A percentile compares a stretch with the other conserved stretches of the same genome.
phyloP scores from a whole-genome alignment of 2,797 vertebrate species.

The Gymnoscopelus braueri region DNA sequence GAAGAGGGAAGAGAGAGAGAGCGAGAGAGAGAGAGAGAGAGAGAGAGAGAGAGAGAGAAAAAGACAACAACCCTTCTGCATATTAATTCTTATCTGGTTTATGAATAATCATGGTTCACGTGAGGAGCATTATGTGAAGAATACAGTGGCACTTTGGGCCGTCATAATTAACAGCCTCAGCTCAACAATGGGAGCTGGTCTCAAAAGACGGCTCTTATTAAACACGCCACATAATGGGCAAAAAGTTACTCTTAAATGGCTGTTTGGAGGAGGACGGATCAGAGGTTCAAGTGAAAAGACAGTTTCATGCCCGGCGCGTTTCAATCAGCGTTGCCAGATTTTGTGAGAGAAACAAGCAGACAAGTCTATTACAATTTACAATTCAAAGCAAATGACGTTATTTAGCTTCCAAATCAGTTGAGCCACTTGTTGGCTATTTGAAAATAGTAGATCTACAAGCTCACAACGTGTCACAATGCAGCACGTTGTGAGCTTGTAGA shows the following conservation, averaged over 20 bases:
- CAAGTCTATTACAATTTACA: too few species aligned
- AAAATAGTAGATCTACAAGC: too few species aligned
- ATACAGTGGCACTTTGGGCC: slow-evolving; percentile 74
- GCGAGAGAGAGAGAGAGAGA: too few species aligned
- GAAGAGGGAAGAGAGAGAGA: background rate
- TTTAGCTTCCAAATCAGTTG: too few species aligned
- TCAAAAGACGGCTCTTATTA: slow-evolving; percentile 78
- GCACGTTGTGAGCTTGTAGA: too few species aligned
- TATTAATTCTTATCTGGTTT: slow-evolving; percentile 81
- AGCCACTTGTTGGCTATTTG: too few species aligned
- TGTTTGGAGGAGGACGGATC: slow-evolving; percentile 74
- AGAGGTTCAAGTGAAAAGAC: slow-evolving; percentile 41
- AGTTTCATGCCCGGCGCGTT: slow-evolving; percentile 64
- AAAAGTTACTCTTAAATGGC: too few species aligned
- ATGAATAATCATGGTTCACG: slow-evolving; percentile 79
- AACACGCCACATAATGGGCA: slow-evolving; percentile 67
- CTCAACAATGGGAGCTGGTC: slow-evolving; percentile 75
- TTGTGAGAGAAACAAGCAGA: too few species aligned
- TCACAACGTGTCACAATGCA: too few species aligned
- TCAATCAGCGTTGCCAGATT: slow-evolving; percentile 35
- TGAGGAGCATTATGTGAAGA: slow-evolving; percentile 71
- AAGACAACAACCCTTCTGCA: slow-evolving; percentile 71
- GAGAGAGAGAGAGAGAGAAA: slow-evolving; percentile 35
- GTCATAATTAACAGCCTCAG: slow-evolving; percentile 79
- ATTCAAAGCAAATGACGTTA: too few species aligned